These are phyloP conservation scores for Protobothrops flavoviridis DNA, from an alignment of 2,113 vertebrate genomes.

Conservation along the genomic window DNA sequence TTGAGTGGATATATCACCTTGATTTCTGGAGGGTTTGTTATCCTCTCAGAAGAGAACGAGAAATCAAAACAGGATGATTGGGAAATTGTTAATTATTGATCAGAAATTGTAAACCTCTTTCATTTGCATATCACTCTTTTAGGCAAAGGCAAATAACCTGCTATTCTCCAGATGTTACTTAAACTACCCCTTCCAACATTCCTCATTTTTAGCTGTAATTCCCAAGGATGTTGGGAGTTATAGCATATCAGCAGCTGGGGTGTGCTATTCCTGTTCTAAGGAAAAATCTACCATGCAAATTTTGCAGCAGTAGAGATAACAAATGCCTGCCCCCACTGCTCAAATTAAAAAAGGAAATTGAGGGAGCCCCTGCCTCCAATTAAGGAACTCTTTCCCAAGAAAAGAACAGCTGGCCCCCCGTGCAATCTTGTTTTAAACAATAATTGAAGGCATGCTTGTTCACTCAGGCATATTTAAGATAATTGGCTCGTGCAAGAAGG, in stretches of 20 bases:
- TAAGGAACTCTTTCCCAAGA: not conserved
- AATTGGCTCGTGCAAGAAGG: not conserved
- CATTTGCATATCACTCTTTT: not conserved
- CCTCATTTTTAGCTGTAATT: not conserved
- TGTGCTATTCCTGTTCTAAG: not conserved
- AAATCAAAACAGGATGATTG: not conserved
- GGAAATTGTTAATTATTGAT: slow-evolving; percentile 59
- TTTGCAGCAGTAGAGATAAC: not conserved
- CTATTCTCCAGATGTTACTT: not conserved
- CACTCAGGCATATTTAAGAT: not conserved
- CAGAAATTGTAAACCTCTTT: not conserved
- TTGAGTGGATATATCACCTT: not conserved
- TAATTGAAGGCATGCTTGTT: not conserved
- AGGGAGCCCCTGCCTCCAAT: not conserved
- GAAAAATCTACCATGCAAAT: not conserved
- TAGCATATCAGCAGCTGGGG: not conserved
- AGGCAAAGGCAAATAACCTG: not conserved
- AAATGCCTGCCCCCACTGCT: not conserved
- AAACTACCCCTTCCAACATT: not conserved
- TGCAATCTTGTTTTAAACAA: not conserved
- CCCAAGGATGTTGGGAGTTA: not conserved
- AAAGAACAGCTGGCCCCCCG: not conserved
- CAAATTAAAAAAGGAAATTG: not conserved
- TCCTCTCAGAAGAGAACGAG: slow-evolving; percentile 55
- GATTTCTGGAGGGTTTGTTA: not conserved